Percentiles rank a stretch among this genome's conserved stretches.
Evolutionary conservation across 1,140 invertebrate species (phyloP).

Genomic region (Sweltsa coloradensis): DNA sequence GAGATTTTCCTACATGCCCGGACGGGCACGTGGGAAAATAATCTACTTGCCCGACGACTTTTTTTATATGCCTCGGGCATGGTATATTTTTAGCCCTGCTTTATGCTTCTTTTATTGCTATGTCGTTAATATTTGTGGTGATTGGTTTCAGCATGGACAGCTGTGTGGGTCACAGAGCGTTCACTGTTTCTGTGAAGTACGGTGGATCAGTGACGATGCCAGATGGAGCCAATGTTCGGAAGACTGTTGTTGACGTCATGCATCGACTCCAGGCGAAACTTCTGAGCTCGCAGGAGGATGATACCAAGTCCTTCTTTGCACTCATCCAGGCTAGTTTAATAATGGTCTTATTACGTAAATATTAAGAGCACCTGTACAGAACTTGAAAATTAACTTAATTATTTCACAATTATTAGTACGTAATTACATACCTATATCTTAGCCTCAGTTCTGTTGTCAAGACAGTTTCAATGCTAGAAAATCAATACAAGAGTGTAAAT

Average conservation of each 20-base stretch:
- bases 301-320: slow-evolving; percentile 55
- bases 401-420: not conserved
- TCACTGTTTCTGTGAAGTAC: slow-evolving; percentile 29
- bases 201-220: slow-evolving; percentile 38
- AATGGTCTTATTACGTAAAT: not conserved
- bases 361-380: not conserved
- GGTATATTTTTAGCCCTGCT: no score
- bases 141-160: slow-evolving; percentile 23
- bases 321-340: slow-evolving; percentile 40
- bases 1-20: no score
- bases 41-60: no score
- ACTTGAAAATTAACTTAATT: not conserved
- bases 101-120: no score
- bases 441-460: no score
- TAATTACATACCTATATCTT: not conserved
- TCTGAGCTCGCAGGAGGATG: slow-evolving; percentile 50
- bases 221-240: slow-evolving; percentile 46
- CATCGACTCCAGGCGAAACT: slow-evolving; percentile 41
- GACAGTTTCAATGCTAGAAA: no score
- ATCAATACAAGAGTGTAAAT: no score
- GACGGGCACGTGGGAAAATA: no score
- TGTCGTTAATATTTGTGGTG: no score
- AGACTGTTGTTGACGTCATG: slow-evolving; percentile 37
- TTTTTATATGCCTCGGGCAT: no score
- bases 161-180: slow-evolving; percentile 25